phyloP scores from a whole-genome alignment of 2,888 invertebrate genomes.

The Malthinus seriepunctatus region DNA sequence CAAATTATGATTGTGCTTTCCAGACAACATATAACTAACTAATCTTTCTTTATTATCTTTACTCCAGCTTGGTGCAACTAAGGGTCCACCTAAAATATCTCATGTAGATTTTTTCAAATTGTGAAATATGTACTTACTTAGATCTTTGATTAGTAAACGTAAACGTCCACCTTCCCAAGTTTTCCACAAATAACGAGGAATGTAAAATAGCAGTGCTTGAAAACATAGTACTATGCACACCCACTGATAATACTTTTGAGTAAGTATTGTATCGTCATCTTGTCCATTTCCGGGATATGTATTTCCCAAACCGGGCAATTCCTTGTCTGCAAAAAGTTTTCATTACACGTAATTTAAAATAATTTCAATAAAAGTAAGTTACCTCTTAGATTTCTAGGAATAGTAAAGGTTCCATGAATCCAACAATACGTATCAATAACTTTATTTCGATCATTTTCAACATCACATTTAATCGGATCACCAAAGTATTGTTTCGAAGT shows the following conservation, averaged over 20 bases:
- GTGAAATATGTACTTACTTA: slow-evolving; percentile 50
- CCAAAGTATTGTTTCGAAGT: slow-evolving; percentile 85
- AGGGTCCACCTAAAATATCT: slow-evolving; percentile 56
- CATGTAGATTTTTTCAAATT: background rate
- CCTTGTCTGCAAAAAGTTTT: slow-evolving; percentile 35
- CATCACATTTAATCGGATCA: slow-evolving; percentile 79
- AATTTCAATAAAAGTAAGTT: slow-evolving; percentile 4
- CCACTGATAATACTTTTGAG: slow-evolving; percentile 73
- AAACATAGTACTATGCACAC: slow-evolving; percentile 70
- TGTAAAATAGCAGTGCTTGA: slow-evolving; percentile 70
- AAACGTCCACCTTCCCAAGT: slow-evolving; percentile 70
- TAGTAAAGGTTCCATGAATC: slow-evolving; percentile 74
- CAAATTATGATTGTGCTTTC: slow-evolving; percentile 63
- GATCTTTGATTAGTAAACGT: slow-evolving; percentile 62
- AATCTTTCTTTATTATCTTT: slow-evolving; percentile 60
- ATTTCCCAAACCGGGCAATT: slow-evolving; percentile 57
- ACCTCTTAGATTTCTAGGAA: slow-evolving; percentile 56
- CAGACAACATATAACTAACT: slow-evolving; percentile 61
- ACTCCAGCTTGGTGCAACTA: slow-evolving; percentile 62
- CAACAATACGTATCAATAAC: slow-evolving; percentile 78
- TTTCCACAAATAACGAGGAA: slow-evolving; percentile 73
- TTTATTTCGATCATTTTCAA: slow-evolving; percentile 60
- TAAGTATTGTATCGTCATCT: slow-evolving; percentile 56
- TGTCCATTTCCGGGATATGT: background rate
- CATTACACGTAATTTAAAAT: too few species aligned